These are phyloP conservation scores for Sipha flava DNA, from an alignment of 1,140 invertebrate species.

Conservation along the genomic window DNA sequence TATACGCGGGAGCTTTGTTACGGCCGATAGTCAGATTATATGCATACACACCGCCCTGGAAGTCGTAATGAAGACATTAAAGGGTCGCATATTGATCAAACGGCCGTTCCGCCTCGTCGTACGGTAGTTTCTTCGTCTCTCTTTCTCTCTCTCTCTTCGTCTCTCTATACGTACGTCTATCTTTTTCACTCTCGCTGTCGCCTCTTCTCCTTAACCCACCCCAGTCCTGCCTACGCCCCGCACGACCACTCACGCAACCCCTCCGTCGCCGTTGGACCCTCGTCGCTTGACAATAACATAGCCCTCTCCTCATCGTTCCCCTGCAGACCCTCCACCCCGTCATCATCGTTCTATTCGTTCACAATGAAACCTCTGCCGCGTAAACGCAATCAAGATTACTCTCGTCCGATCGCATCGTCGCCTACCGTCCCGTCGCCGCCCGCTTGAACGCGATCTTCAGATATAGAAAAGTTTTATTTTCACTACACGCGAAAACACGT, in stretches of 20 bases:
- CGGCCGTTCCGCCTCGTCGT: conserved; percentile 3
- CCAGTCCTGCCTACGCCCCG: no score
- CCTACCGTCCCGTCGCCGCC: no score
- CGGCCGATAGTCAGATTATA: conserved; percentile 31
- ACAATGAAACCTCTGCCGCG: neutral
- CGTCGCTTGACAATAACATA: conserved; percentile 6
- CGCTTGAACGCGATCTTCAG: no score
- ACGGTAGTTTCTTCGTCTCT: neutral
- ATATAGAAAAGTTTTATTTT: neutral
- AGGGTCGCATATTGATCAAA: conserved; percentile 32
- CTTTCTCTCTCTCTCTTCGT: neutral
- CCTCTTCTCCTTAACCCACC: no score
- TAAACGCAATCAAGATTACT: conserved; percentile 21
- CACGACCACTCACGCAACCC: neutral
- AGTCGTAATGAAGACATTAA: conserved; percentile 31
- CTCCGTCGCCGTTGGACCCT: neutral
- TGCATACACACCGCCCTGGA: neutral
- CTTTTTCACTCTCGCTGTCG: neutral
- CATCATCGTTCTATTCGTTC: neutral
- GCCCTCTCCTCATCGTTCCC: neutral
- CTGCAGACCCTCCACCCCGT: no score
- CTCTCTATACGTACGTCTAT: neutral
- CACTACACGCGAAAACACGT: no score
- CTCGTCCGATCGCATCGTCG: neutral
- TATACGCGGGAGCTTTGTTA: neutral